Evolutionary conservation across 2,113 vertebrate species (phyloP).

Genomic region (Mastomys natalensis): DNA sequence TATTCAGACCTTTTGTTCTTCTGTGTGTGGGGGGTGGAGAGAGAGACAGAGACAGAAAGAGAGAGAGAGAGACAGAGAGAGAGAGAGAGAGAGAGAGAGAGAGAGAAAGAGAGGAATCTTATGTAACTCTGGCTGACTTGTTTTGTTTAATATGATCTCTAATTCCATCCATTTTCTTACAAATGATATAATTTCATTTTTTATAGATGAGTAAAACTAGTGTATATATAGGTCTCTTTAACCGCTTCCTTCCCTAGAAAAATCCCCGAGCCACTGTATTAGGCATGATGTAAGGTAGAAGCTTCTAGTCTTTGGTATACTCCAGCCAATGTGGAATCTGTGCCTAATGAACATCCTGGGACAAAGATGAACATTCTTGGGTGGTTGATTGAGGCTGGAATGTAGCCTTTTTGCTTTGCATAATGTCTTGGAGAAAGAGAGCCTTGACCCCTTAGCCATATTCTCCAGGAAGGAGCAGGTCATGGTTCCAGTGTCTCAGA

Average conservation of each 20-base stretch:
- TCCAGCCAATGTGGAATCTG: neutral
- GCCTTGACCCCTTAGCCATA: neutral
- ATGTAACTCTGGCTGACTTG: neutral
- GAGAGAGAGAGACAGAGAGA: too few species aligned
- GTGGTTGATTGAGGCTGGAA: neutral
- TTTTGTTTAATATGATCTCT: neutral
- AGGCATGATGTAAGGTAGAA: neutral
- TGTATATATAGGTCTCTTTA: neutral
- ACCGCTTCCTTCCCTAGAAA: neutral
- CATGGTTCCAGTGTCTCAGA: neutral
- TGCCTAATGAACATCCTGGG: neutral
- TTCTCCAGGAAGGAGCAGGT: neutral
- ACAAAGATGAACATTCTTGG: neutral
- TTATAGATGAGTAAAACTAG: neutral
- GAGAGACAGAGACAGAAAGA: too few species aligned
- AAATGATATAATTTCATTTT: neutral
- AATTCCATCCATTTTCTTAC: neutral
- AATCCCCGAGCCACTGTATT: neutral
- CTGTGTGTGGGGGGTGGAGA: too few species aligned
- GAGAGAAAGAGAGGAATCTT: too few species aligned
- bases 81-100: too few species aligned
- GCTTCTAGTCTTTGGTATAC: neutral
- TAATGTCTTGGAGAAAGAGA: neutral
- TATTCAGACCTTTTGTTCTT: neutral
- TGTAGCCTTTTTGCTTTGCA: neutral